Percentiles rank a stretch among this genome's conserved stretches.
These are phyloP conservation scores for Otocyon megalotis DNA, from an alignment of 2,113 vertebrate species.

Conservation along the genomic window DNA sequence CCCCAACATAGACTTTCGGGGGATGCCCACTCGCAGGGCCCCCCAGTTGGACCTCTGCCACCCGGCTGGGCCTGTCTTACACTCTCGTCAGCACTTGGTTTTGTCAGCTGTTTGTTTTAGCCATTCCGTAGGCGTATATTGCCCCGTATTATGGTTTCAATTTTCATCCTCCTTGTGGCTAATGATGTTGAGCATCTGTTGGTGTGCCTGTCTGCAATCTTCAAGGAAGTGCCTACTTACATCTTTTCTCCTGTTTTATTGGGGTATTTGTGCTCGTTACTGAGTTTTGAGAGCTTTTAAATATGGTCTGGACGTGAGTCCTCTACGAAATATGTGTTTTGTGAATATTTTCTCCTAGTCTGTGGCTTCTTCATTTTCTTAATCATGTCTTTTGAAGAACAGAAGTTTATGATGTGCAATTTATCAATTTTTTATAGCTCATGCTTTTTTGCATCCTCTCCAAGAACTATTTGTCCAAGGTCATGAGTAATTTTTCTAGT, in stretches of 20 bases:
- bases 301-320: not conserved
- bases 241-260: not conserved
- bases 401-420: not conserved
- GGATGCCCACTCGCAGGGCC: not conserved
- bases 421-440: not conserved
- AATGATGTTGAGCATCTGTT: not conserved
- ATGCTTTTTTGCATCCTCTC: not conserved
- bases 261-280: not conserved
- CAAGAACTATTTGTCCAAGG: not conserved
- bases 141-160: not conserved
- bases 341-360: not conserved
- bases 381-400: not conserved
- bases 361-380: not conserved
- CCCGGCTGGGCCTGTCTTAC: accelerated
- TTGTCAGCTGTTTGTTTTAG: not conserved
- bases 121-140: too few relatives aligned
- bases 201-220: not conserved
- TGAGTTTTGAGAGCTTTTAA: not conserved
- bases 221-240: not conserved
- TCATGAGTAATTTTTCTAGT: not conserved
- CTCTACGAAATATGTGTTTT: not conserved
- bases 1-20: not conserved
- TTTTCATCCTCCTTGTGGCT: not conserved
- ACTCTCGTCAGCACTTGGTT: accelerated
- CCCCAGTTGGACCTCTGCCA: too few relatives aligned